phyloP scores from a whole-genome alignment of 2,888 invertebrate genomes.

The Tinea trinotella region DNA sequence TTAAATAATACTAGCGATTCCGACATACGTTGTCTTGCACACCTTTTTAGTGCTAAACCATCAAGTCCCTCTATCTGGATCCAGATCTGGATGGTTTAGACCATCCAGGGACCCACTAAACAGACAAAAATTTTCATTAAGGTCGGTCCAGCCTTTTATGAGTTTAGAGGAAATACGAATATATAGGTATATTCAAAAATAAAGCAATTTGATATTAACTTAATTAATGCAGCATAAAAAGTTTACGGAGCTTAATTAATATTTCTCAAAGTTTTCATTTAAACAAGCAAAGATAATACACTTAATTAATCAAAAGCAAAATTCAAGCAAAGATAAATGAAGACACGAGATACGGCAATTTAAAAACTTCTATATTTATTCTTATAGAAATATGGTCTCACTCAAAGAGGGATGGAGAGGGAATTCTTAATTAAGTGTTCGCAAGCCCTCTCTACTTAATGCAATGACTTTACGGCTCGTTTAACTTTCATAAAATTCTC shows the following conservation, averaged over 20 bases:
- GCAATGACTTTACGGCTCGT: slow-evolving; percentile 68
- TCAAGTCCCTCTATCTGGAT: too few species aligned
- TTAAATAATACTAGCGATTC: too few species aligned
- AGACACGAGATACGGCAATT: background rate
- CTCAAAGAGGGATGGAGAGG: slow-evolving; percentile 37
- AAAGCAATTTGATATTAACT: background rate
- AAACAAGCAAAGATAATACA: background rate
- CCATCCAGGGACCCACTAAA: too few species aligned
- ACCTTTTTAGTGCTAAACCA: too few species aligned
- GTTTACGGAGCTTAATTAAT: slow-evolving; percentile 24
- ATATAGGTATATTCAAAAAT: too few species aligned
- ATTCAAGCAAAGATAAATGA: slow-evolving; percentile 14
- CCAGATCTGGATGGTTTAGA: too few species aligned
- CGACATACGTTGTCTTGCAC: too few species aligned
- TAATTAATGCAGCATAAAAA: background rate
- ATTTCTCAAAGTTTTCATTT: slow-evolving; percentile 19
- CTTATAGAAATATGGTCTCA: slow-evolving; percentile 17
- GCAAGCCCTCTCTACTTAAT: slow-evolving; percentile 64
- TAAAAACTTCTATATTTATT: slow-evolving; percentile 6
- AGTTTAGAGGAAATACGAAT: too few species aligned
- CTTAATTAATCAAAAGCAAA: slow-evolving; percentile 15
- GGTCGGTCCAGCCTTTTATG: too few species aligned
- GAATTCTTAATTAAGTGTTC: slow-evolving; percentile 70
- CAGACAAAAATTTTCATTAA: too few species aligned
- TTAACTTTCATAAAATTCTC: slow-evolving; percentile 68